phyloP scores from a whole-genome alignment of 2,797 vertebrate genomes.

The Cygnus olor region DNA sequence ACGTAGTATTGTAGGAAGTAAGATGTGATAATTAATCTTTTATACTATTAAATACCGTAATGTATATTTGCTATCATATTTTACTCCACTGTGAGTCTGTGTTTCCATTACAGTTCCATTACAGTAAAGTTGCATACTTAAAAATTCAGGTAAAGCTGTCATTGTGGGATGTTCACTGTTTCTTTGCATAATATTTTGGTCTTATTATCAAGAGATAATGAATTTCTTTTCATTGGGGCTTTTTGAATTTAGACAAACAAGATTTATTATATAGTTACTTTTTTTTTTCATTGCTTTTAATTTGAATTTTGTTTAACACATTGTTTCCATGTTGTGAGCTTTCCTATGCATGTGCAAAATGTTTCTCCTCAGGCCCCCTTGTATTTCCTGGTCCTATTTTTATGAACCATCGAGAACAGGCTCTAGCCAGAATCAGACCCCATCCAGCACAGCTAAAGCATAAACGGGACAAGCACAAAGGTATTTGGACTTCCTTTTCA shows the following conservation, averaged over 20 bases:
- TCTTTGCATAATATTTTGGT: background rate
- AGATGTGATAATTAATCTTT: background rate
- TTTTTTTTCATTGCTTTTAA: conserved; percentile 68
- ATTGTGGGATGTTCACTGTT: background rate
- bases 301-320: conserved; percentile 82
- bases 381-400: conserved; percentile 99
- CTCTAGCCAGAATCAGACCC: conserved; percentile 99
- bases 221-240: background rate
- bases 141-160: background rate
- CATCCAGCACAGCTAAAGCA: conserved; percentile 97
- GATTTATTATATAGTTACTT: background rate
- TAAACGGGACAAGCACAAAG: conserved; percentile 99
- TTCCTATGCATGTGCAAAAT: conserved; percentile 99
- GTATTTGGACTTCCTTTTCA: conserved; percentile 94
- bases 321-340: conserved; percentile 89
- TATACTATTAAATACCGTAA: background rate
- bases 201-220: background rate
- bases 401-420: conserved; percentile 99
- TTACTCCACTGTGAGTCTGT: background rate
- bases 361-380: conserved; percentile 99
- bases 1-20: background rate
- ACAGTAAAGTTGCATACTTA: background rate
- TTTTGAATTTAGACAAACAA: background rate
- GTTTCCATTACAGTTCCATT: background rate
- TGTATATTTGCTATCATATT: background rate